Percentiles rank a stretch among this genome's conserved stretches.
phyloP scores from a whole-genome alignment of 2,797 vertebrate species.

The Ptychadena robeensis region DNA sequence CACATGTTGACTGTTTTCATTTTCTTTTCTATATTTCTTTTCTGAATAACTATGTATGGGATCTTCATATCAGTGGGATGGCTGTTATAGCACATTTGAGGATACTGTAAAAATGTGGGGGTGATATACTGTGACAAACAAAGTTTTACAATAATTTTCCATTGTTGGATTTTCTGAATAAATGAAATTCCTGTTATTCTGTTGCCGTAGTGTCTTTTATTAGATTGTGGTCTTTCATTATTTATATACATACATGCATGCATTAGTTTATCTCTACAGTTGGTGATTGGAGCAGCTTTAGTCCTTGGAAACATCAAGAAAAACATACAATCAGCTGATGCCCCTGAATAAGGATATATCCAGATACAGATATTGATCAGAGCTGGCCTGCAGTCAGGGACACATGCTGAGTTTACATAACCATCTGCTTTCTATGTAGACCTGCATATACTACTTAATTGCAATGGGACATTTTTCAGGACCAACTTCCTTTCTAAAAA shows the following conservation, averaged over 20 bases:
- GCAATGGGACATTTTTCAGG: too few species aligned
- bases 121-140: conserved; percentile 64
- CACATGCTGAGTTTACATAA: too few species aligned
- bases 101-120: conserved; percentile 67
- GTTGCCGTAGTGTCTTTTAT: conserved; percentile 62
- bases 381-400: too few species aligned
- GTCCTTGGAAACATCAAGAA: background rate
- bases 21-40: conserved; percentile 38
- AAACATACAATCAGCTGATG: too few species aligned
- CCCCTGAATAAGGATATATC: too few species aligned
- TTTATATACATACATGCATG: background rate
- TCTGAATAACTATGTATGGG: conserved; percentile 40
- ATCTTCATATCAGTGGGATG: conserved; percentile 60
- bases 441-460: too few species aligned
- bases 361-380: too few species aligned
- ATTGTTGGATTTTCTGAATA: conserved; percentile 72
- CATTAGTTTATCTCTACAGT: background rate
- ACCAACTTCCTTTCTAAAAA: too few species aligned
- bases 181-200: conserved; percentile 68
- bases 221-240: background rate
- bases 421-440: too few species aligned
- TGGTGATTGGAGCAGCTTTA: background rate
- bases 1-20: conserved; percentile 46
- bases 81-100: conserved; percentile 68
- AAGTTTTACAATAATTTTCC: conserved; percentile 67